Evolutionary conservation across 2,797 vertebrate species (phyloP).

Genomic region (Tapirus indicus): DNA sequence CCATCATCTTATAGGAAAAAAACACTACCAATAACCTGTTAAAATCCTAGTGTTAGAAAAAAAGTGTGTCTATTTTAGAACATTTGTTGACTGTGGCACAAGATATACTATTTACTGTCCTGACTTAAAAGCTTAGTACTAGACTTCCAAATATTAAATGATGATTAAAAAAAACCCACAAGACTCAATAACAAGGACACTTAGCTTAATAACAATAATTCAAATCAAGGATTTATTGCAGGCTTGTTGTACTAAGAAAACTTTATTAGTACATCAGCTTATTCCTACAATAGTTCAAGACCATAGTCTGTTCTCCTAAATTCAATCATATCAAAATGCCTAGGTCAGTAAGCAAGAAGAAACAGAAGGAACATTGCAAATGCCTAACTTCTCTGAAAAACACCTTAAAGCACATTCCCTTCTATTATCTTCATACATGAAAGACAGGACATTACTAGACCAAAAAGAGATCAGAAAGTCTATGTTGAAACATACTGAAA

Average conservation of each 20-base stretch:
- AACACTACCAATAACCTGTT: not conserved
- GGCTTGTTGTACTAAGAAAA: not conserved
- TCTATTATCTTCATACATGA: not conserved
- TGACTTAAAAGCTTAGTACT: not conserved
- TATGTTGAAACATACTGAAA: conserved; percentile 3
- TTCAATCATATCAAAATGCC: conserved; percentile 32
- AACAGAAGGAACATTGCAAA: not conserved
- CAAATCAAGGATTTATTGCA: not conserved
- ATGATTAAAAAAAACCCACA: not conserved
- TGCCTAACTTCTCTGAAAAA: not conserved
- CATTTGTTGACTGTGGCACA: not conserved
- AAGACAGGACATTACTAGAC: not conserved
- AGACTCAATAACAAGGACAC: not conserved
- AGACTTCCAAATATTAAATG: not conserved
- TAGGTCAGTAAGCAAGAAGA: not conserved
- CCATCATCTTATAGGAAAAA: not conserved
- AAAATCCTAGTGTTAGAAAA: conserved; percentile 16
- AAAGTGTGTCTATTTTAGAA: conserved; percentile 2
- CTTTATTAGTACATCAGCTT: not conserved
- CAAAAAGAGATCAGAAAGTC: not conserved
- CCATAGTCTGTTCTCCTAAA: conserved; percentile 28
- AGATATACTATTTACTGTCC: not conserved
- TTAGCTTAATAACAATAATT: not conserved
- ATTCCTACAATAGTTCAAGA: conserved; percentile 2
- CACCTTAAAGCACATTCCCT: not conserved